Evolutionary conservation across 2,797 vertebrate genomes (phyloP).

Genomic region (Macropodus opercularis): DNA sequence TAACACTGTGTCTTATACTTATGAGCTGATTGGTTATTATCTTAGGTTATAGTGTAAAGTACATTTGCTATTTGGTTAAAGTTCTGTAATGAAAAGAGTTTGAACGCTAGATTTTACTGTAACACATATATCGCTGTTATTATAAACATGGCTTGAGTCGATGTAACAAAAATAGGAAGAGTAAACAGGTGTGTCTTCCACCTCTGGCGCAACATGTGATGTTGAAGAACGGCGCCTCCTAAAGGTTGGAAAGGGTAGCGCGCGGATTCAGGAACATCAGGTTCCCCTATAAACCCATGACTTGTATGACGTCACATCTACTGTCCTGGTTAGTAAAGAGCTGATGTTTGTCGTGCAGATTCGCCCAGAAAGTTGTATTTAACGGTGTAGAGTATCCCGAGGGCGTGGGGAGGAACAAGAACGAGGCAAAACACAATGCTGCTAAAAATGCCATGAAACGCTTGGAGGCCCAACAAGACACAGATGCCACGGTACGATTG

Average conservation of each 20-base stretch:
- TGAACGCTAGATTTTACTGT: no score
- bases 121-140: no score
- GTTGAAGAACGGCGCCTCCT: no score
- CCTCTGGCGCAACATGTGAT: no score
- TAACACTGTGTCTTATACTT: no score
- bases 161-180: no score
- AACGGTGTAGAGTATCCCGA: constrained; percentile 46
- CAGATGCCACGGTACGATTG: constrained; percentile 49
- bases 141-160: no score
- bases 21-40: no score
- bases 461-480: constrained; percentile 11
- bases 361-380: constrained; percentile 31
- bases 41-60: no score
- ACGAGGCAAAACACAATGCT: constrained; percentile 71
- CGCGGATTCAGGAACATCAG: not conserved
- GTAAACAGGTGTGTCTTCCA: no score
- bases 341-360: constrained; percentile 28
- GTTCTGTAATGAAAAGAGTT: no score
- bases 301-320: not conserved
- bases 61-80: no score
- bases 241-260: not conserved
- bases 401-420: constrained; percentile 69
- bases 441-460: constrained; percentile 64
- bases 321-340: not conserved
- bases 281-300: not conserved